Evolutionary conservation across 2,888 invertebrate species (phyloP), one percentile per base, ranked within the genome.

Genomic region (Aspidiotus rigidus): DNA sequence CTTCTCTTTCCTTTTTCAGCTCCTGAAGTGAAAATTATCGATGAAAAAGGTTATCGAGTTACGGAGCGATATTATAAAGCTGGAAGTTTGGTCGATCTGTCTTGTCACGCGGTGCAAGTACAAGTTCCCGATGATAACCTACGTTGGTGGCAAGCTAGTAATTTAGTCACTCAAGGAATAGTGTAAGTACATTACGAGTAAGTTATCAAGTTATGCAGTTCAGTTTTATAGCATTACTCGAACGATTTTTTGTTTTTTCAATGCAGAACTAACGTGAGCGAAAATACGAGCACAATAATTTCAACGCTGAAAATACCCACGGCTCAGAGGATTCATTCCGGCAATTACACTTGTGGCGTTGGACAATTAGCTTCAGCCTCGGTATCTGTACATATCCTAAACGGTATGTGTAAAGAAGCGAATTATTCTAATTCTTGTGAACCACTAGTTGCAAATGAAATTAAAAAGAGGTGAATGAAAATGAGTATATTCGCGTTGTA

Each of bases 301-400:
- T 82, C 82, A 70, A 82, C 82, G 49, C 77, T 84, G 74, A 79
- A 80, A 71, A 79, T 84, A 71, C 80, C 80, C 72, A 81, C 80
- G 74, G 81, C 84, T 53, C 80, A 80, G 74, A 81, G 81, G 72
- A 79, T 79, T 67, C 83, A 84, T 75, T 82, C 83, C 42, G 84
- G 84, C 70, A 84, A 84, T 77, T 84, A 84, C 77, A 83, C 83
- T 73, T 84, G 84, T 75, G 76, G 79, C 67, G 81, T 80, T 42
- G 79, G 79, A 69, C 78, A 78, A 72, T 77, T 80, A 76, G 59
- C 71, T 13, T 82, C 83, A 70, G 81, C 83, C 73, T 82, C 82
- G 67, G 82, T 84, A 69, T 81, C 82, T 64, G 83, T 84, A 73
- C 84, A 84, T 77, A 83, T 84, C 73, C 80, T 84, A 73, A 84